These are phyloP conservation scores for Pristis pectinata DNA, from an alignment of 2,797 vertebrate species.

Conservation along the genomic window DNA sequence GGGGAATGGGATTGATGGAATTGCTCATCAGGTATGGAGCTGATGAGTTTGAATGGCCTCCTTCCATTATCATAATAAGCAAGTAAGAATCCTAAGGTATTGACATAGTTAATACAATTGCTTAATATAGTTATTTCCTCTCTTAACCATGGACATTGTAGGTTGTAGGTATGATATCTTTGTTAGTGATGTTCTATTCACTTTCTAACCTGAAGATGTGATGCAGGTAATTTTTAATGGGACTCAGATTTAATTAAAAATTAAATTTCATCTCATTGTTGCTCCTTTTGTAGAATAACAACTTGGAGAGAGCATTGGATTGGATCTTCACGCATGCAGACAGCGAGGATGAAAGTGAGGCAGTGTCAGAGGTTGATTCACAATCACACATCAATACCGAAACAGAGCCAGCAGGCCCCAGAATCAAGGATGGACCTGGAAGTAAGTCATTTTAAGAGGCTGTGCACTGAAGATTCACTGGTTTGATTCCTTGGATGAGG, in stretches of 20 bases:
- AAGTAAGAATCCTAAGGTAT: not conserved
- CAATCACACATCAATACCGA: conserved; percentile 79
- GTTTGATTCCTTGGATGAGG: not conserved
- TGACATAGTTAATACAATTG: not conserved
- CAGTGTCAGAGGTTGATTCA: conserved; percentile 66
- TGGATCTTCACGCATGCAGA: conserved; percentile 95
- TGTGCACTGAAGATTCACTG: not conserved
- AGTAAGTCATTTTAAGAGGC: conserved; percentile 64
- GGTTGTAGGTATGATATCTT: not conserved
- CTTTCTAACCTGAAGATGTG: not conserved
- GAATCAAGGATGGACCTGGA: conserved; percentile 87
- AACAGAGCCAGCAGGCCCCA: conserved; percentile 70
- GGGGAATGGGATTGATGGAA: too few relatives aligned
- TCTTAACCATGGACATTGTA: not conserved
- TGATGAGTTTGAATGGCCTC: too few relatives aligned
- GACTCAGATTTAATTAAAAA: not conserved
- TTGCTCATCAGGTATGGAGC: too few relatives aligned
- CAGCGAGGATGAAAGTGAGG: conserved; percentile 71
- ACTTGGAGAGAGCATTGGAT: conserved; percentile 87
- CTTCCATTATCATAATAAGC: not conserved
- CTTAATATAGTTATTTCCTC: too few relatives aligned
- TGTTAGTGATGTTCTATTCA: not conserved
- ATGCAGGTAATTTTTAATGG: not conserved
- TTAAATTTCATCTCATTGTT: too few relatives aligned
- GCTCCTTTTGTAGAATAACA: conserved; percentile 70